These are phyloP conservation scores for Sebastes jordani DNA, from an alignment of 2,797 vertebrate genomes.

Conservation along the genomic window DNA sequence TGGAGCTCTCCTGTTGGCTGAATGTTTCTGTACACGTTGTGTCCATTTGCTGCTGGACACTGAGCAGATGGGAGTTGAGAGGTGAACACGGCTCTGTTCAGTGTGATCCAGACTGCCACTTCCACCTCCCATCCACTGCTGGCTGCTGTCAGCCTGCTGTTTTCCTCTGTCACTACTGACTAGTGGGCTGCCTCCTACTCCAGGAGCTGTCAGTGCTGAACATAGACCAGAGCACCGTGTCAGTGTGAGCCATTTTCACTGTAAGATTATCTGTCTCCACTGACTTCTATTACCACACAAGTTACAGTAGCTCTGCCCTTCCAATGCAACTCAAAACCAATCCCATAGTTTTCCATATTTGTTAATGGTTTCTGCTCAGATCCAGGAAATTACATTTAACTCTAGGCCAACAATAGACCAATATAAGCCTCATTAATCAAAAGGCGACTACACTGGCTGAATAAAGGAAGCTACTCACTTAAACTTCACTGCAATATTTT, in stretches of 20 bases:
- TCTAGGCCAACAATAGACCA: not conserved
- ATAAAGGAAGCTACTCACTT: not conserved
- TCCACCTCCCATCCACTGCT: slow-evolving; percentile 24
- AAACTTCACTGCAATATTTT: not conserved
- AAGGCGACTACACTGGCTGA: not conserved
- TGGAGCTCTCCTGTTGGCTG: not conserved
- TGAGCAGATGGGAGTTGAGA: slow-evolving; percentile 13
- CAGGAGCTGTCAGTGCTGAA: slow-evolving; percentile 37
- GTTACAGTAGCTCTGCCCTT: not conserved
- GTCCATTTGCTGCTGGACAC: not conserved
- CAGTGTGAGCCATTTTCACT: slow-evolving; percentile 3
- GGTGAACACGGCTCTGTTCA: not conserved
- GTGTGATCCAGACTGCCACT: slow-evolving; percentile 11
- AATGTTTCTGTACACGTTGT: not conserved
- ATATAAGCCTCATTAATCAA: not conserved
- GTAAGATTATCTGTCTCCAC: slow-evolving; percentile 1
- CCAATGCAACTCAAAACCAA: not conserved
- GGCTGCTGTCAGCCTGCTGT: slow-evolving; percentile 33
- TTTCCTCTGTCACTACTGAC: slow-evolving; percentile 14
- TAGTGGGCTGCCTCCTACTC: slow-evolving; percentile 10
- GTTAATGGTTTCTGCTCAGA: not conserved
- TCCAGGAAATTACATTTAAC: not conserved
- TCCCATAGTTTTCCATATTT: not conserved
- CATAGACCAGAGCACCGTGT: slow-evolving; percentile 15
- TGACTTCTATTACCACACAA: not conserved